These are phyloP conservation scores for Diaphora mendica DNA, from an alignment of 2,888 invertebrate species.

Conservation along the genomic window DNA sequence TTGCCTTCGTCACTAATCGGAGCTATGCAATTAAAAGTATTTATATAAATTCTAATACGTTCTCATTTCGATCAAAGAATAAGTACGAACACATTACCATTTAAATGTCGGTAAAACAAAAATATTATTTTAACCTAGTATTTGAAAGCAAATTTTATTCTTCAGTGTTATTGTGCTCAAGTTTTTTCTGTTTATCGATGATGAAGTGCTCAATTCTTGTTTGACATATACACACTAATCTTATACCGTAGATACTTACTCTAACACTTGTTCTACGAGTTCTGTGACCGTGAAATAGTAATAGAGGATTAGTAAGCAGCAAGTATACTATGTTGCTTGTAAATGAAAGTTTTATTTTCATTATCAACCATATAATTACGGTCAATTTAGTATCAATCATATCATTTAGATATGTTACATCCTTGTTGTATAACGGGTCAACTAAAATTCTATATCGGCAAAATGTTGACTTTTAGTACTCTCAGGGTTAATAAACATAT, in stretches of 20 bases:
- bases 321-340: constrained; percentile 20
- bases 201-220: constrained; percentile 35
- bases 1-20: not conserved
- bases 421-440: not conserved
- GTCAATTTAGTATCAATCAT: not conserved
- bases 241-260: constrained; percentile 22
- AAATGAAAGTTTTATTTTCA: not conserved
- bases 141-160: not conserved
- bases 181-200: constrained; percentile 14
- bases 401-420: not conserved
- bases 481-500: not conserved
- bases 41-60: not conserved
- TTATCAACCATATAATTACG: not conserved
- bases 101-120: not conserved
- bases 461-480: not conserved
- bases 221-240: constrained; percentile 37
- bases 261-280: constrained; percentile 44
- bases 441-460: not conserved
- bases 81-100: not conserved
- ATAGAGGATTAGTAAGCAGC: constrained; percentile 27
- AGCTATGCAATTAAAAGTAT: not conserved
- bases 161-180: not conserved
- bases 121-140: not conserved
- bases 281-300: constrained; percentile 43
- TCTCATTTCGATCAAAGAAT: not conserved